phyloP scores from a whole-genome alignment of 37 sponge, comb jelly and placozoan species.

The Ephydatia muelleri region DNA sequence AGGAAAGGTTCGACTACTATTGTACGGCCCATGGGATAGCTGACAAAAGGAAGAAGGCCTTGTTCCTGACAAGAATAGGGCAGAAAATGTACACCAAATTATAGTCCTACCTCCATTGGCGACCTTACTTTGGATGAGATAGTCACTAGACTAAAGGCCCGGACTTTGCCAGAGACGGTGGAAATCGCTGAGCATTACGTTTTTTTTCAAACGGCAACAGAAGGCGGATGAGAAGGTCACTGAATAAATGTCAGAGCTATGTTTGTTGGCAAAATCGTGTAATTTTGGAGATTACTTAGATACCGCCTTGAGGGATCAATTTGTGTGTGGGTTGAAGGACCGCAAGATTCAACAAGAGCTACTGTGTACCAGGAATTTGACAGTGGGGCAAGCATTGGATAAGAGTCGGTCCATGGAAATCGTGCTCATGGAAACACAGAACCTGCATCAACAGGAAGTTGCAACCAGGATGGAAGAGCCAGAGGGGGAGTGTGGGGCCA shows the following conservation, averaged over 20 bases:
- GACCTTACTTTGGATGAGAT: not conserved
- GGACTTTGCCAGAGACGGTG: not conserved
- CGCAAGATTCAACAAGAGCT: conserved; percentile 1
- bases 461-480: no score
- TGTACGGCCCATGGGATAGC: no score
- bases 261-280: not conserved
- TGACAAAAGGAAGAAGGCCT: no score
- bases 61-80: no score
- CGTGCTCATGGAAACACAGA: not conserved
- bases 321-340: conserved; percentile 1
- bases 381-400: not conserved
- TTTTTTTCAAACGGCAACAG: not conserved
- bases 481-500: no score
- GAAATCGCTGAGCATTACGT: not conserved
- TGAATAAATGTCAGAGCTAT: conserved; percentile 1
- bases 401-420: not conserved
- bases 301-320: conserved; percentile 7
- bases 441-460: no score
- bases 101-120: not conserved
- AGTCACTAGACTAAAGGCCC: not conserved
- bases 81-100: no score
- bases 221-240: not conserved
- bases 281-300: conserved; percentile 2
- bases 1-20: no score
- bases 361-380: not conserved